Evolutionary conservation across 2,888 invertebrate species (phyloP).

Genomic region (Dicyrtomina minuta): DNA sequence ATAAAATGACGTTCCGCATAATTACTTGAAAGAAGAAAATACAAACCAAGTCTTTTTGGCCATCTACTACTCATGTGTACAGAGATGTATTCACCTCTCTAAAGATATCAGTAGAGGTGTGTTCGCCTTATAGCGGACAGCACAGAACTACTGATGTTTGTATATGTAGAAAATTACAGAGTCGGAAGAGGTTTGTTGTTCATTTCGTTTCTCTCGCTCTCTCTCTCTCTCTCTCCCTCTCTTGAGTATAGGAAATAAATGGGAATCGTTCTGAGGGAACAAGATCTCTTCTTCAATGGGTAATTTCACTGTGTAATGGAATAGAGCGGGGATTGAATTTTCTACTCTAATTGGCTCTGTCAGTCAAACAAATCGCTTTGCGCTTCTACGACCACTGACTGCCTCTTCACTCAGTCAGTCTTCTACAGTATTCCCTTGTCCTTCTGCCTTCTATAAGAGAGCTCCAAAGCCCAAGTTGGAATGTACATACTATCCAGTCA

Average conservation of each 20-base stretch:
- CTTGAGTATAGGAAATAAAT: conserved; percentile 52
- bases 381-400: conserved; percentile 22
- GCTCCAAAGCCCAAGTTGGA: background rate
- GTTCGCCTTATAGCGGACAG: too few species aligned
- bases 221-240: too few species aligned
- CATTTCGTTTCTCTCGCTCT: conserved; percentile 12
- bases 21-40: too few species aligned
- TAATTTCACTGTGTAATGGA: conserved; percentile 55
- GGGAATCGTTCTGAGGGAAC: conserved; percentile 53
- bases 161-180: background rate
- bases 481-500: background rate
- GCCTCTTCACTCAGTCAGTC: conserved; percentile 12
- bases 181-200: conserved; percentile 19
- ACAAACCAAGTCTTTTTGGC: too few species aligned
- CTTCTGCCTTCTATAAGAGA: background rate
- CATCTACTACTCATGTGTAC: too few species aligned
- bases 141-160: too few species aligned
- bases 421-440: conserved; percentile 1
- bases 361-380: conserved; percentile 55
- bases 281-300: conserved; percentile 54
- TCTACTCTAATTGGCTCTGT: conserved; percentile 55
- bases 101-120: too few species aligned
- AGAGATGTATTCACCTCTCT: too few species aligned
- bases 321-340: conserved; percentile 55
- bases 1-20: too few species aligned